Percentiles rank a stretch among this genome's conserved stretches.
These are phyloP conservation scores for Rhinoraja longicauda DNA, from an alignment of 2,797 vertebrate species.

Conservation along the genomic window DNA sequence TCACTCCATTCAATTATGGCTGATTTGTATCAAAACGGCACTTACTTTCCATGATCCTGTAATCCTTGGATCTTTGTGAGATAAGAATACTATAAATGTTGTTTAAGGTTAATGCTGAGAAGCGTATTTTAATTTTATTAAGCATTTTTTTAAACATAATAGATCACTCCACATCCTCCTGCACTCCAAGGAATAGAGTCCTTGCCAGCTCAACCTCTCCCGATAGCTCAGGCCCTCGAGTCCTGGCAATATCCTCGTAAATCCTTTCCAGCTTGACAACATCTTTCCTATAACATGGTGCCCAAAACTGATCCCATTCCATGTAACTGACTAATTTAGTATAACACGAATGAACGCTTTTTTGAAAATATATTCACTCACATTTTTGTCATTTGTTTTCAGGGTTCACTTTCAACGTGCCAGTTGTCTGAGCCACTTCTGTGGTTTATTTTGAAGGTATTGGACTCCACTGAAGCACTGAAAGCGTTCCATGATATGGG, in stretches of 20 bases:
- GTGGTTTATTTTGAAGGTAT: slow-evolving; percentile 95
- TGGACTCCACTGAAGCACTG: slow-evolving; percentile 94
- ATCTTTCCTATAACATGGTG: too few relatives aligned
- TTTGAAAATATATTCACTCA: not conserved
- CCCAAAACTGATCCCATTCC: not conserved
- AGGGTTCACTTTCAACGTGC: slow-evolving; percentile 96
- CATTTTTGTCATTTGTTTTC: slow-evolving; percentile 41
- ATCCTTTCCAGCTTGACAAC: too few relatives aligned
- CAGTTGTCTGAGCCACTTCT: slow-evolving; percentile 93
- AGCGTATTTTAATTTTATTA: not conserved
- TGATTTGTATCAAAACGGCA: not conserved
- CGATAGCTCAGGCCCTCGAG: too few relatives aligned
- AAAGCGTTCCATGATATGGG: slow-evolving; percentile 99
- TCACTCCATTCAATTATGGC: not conserved
- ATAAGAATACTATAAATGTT: too few relatives aligned
- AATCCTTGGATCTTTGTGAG: not conserved
- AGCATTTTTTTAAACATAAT: not conserved
- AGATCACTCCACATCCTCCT: too few relatives aligned
- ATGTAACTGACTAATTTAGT: not conserved
- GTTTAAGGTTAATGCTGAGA: not conserved
- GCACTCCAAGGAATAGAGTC: too few relatives aligned
- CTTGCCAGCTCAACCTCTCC: too few relatives aligned
- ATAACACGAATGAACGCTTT: not conserved
- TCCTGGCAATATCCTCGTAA: too few relatives aligned
- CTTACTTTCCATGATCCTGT: not conserved